A percentile compares a stretch with the other conserved stretches of the same genome.
Evolutionary conservation across 1,140 invertebrate genomes (phyloP).

Genomic region (Drosophila arizonae): DNA sequence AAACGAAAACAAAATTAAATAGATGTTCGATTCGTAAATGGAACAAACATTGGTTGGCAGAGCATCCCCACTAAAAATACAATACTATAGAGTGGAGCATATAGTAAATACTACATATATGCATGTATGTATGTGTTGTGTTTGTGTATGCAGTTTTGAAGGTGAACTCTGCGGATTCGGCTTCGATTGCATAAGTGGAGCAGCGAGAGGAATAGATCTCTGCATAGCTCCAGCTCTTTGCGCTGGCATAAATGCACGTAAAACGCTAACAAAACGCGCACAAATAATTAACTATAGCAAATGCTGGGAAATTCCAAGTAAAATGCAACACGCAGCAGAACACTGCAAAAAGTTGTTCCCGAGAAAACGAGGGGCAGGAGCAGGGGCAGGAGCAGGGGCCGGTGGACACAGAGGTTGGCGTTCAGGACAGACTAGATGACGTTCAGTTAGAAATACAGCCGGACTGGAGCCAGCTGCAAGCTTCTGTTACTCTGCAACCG

Average conservation of each 20-base stretch:
- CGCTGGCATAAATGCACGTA: conserved; percentile 62
- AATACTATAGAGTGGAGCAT: conserved; percentile 5
- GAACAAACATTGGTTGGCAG: no score
- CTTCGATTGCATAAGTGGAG: conserved; percentile 45
- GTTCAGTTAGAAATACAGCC: conserved; percentile 72
- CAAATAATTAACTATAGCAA: conserved; percentile 81
- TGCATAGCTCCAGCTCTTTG: neutral
- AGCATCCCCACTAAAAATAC: neutral
- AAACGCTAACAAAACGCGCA: conserved; percentile 61
- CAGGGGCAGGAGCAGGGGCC: no score
- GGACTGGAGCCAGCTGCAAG: conserved; percentile 59
- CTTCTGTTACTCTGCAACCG: conserved; percentile 8
- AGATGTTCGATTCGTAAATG: no score
- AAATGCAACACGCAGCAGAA: conserved; percentile 53
- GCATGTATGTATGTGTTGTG: conserved; percentile 25
- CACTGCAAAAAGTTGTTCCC: conserved; percentile 61
- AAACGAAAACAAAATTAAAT: no score
- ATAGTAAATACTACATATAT: conserved; percentile 32
- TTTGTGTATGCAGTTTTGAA: conserved; percentile 23
- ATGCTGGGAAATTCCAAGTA: conserved; percentile 74
- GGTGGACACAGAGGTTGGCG: neutral
- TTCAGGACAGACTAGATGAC: conserved; percentile 66
- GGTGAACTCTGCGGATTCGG: conserved; percentile 55
- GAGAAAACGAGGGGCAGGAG: neutral
- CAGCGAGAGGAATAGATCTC: conserved; percentile 15